Evolutionary conservation across 2,113 vertebrate genomes (phyloP).

Genomic region (Apeltes quadracus): DNA sequence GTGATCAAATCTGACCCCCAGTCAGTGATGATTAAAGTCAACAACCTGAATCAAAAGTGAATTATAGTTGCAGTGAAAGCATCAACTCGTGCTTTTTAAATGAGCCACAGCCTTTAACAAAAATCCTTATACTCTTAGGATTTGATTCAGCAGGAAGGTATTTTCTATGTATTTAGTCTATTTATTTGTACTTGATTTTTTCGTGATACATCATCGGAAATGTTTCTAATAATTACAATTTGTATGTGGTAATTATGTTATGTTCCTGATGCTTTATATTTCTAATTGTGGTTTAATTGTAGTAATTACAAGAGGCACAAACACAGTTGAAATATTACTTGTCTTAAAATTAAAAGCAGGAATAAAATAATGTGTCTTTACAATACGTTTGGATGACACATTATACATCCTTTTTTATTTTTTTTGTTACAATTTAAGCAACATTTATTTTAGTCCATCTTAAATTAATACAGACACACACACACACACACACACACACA

Average conservation of each 20-base stretch:
- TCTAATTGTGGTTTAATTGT: neutral
- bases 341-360: neutral
- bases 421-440: neutral
- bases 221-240: neutral
- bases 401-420: neutral
- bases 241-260: neutral
- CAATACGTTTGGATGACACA: neutral
- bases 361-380: neutral
- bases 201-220: neutral
- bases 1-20: slow-evolving; percentile 49
- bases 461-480: neutral
- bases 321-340: neutral
- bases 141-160: neutral
- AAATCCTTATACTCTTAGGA: neutral
- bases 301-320: neutral
- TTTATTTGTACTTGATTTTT: neutral
- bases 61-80: slow-evolving; percentile 2
- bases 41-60: slow-evolving; percentile 34
- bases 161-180: neutral
- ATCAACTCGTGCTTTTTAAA: neutral
- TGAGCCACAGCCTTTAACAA: neutral
- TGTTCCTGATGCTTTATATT: neutral
- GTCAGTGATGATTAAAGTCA: slow-evolving; percentile 55
- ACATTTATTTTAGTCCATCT: neutral
- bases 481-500: neutral